These are phyloP conservation scores for Amblyjoppa fuscipennis DNA, from an alignment of 2,888 invertebrate genomes.

Conservation along the genomic window DNA sequence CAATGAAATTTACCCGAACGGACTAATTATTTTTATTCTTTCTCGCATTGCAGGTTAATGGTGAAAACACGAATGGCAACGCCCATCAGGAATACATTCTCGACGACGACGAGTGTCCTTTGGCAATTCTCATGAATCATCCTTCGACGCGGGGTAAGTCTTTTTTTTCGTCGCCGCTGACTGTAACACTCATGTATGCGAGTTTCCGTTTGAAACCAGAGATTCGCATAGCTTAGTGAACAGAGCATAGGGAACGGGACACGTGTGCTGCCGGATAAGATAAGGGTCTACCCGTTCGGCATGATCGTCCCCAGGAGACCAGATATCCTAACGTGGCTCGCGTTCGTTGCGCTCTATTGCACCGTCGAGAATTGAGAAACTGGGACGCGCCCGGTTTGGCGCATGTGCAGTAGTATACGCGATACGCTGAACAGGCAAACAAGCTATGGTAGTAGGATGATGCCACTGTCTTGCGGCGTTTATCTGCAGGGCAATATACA, in stretches of 20 bases:
- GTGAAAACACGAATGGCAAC: constrained; percentile 86
- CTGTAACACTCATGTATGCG: not conserved
- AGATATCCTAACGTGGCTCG: constrained; percentile 24
- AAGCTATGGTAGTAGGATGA: constrained; percentile 25
- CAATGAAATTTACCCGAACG: not conserved
- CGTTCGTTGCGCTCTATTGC: constrained; percentile 41
- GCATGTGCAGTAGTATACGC: constrained; percentile 1
- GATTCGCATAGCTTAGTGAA: not conserved
- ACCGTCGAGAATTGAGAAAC: constrained; percentile 61
- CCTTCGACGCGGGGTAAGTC: constrained; percentile 94
- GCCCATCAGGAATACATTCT: constrained; percentile 95
- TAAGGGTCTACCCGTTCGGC: not conserved
- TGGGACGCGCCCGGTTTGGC: constrained; percentile 40
- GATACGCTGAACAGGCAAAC: constrained; percentile 18
- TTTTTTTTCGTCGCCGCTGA: not conserved
- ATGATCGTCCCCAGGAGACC: constrained; percentile 30
- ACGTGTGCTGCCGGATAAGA: constrained; percentile 27
- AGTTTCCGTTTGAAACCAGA: not conserved
- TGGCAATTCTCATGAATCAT: constrained; percentile 97
- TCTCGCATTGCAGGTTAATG: constrained; percentile 82
- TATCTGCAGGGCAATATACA: constrained; percentile 2
- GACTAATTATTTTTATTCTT: constrained; percentile 23
- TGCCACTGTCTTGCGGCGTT: constrained; percentile 5
- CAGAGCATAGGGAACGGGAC: not conserved
- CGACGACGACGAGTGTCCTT: constrained; percentile 98